A percentile compares a stretch with the other conserved stretches of the same genome.
phyloP scores from a whole-genome alignment of 2,113 vertebrate species.

The Illadopsis cleaveri region DNA sequence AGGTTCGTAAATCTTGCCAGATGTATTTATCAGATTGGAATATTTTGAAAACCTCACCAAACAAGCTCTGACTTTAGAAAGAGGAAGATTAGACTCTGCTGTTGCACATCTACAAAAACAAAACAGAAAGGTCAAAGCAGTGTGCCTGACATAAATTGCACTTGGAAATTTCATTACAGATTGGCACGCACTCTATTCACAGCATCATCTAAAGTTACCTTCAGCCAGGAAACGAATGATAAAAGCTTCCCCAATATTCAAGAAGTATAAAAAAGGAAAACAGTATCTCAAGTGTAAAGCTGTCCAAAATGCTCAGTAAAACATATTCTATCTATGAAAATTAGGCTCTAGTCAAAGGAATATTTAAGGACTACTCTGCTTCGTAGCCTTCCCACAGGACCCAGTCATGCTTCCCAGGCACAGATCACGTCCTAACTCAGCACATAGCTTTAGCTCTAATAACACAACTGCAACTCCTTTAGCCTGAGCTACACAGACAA shows the following conservation, averaged over 20 bases:
- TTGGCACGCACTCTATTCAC: not conserved
- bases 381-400: not conserved
- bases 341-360: not conserved
- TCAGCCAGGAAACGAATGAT: constrained; percentile 22
- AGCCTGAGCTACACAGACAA: not conserved
- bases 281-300: not conserved
- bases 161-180: constrained; percentile 42
- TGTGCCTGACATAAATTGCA: constrained; percentile 7
- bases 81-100: constrained; percentile 31
- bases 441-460: not conserved
- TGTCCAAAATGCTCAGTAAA: not conserved
- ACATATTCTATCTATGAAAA: not conserved
- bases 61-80: constrained; percentile 55
- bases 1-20: constrained; percentile 52
- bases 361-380: not conserved
- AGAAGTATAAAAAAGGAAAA: not conserved
- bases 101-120: constrained; percentile 38
- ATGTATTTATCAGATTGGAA: constrained; percentile 55
- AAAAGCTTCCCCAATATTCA: constrained; percentile 20
- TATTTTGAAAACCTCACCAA: constrained; percentile 59
- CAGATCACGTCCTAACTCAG: not conserved
- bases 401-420: not conserved
- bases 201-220: constrained; percentile 8
- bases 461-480: not conserved
- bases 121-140: constrained; percentile 49